phyloP scores from a whole-genome alignment of 2,797 vertebrate genomes.

The Potorous gilbertii region DNA sequence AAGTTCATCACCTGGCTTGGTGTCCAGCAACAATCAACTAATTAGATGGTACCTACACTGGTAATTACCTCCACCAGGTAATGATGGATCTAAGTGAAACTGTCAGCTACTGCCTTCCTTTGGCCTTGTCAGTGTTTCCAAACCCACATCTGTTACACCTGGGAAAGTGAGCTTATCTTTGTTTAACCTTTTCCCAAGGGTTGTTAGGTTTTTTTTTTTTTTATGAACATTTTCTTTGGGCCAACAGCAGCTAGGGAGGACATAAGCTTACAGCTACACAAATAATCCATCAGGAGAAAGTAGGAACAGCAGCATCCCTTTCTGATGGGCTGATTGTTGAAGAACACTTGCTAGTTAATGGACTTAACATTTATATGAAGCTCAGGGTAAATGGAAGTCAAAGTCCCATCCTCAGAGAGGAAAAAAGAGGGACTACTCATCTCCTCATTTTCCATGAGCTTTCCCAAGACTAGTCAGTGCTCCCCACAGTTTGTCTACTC shows the following conservation, averaged over 20 bases:
- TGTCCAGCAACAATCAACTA: constrained; percentile 41
- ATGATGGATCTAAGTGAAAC: constrained; percentile 43
- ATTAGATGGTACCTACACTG: background rate
- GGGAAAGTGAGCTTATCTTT: constrained; percentile 62
- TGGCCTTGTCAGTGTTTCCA: constrained; percentile 13
- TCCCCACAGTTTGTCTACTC: background rate
- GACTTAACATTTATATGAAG: constrained; percentile 56
- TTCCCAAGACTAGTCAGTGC: background rate
- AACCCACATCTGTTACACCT: constrained; percentile 49
- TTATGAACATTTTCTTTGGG: constrained; percentile 23
- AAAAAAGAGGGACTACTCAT: constrained; percentile 44
- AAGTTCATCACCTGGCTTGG: constrained; percentile 69
- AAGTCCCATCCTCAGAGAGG: constrained; percentile 66
- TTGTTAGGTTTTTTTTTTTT: constrained; percentile 46
- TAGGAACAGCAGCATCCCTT: constrained; percentile 51
- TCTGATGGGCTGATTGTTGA: constrained; percentile 36
- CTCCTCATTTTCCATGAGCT: background rate
- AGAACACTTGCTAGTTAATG: constrained; percentile 55
- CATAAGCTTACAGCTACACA: constrained; percentile 58
- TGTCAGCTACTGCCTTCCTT: constrained; percentile 45
- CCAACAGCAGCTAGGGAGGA: constrained; percentile 38
- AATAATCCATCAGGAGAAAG: constrained; percentile 55
- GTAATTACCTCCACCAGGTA: background rate
- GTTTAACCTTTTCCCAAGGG: constrained; percentile 33
- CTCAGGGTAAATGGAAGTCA: constrained; percentile 51